phyloP scores from a whole-genome alignment of 64 coral and sea anemone genomes.

The Anthopleura sola region DNA sequence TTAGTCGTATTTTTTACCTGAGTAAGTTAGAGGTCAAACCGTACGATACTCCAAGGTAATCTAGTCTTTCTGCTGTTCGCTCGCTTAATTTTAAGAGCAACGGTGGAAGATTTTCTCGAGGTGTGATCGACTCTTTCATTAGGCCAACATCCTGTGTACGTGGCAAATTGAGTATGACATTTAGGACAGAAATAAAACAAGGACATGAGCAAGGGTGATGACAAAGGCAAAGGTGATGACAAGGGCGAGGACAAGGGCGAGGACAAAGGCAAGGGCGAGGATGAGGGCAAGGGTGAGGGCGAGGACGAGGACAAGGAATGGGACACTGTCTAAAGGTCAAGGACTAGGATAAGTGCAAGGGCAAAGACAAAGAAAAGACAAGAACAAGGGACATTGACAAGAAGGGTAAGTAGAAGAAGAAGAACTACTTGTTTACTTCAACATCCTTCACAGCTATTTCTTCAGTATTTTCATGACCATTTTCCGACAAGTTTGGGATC shows the following conservation, averaged over 20 bases:
- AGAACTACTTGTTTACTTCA: constrained; percentile 1
- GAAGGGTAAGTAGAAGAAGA: not conserved
- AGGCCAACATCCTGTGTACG: constrained; percentile 47
- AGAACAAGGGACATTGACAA: not conserved
- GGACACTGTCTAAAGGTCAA: no score
- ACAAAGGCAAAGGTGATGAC: no score
- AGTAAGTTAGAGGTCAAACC: constrained; percentile 76
- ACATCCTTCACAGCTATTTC: constrained; percentile 53
- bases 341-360: not conserved
- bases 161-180: not conserved
- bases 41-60: constrained; percentile 94
- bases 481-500: constrained; percentile 78
- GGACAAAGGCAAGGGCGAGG: not conserved
- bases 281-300: not conserved
- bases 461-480: constrained; percentile 7
- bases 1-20: no score
- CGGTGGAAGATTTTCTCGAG: constrained; percentile 73
- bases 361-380: not conserved
- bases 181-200: not conserved
- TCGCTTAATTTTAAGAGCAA: constrained; percentile 85
- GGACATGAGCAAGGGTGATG: not conserved
- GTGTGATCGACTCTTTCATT: constrained; percentile 65
- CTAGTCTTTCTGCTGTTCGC: constrained; percentile 69
- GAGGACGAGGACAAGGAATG: no score
- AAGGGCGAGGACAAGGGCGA: not conserved